These are phyloP conservation scores for Hypothenemus hampei DNA, from an alignment of 1,140 invertebrate genomes.

Conservation along the genomic window DNA sequence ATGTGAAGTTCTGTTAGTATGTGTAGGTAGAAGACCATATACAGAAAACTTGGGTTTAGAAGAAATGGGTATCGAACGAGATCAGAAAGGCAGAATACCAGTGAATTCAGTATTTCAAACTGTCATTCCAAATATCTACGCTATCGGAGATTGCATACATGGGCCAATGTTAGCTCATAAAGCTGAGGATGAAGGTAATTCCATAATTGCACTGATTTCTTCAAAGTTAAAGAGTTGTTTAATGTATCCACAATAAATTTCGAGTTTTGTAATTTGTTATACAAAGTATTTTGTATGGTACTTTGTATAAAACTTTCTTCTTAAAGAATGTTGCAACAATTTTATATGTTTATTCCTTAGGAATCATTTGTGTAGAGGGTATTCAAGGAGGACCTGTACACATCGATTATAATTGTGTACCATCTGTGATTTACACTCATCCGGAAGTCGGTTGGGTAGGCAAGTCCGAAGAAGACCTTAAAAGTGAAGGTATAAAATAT, in stretches of 20 bases:
- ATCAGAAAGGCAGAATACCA: conserved; percentile 89
- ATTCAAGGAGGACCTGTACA: conserved; percentile 88
- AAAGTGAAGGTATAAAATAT: conserved; percentile 66
- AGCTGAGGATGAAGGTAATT: conserved; percentile 91
- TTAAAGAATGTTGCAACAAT: background rate
- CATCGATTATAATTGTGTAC: conserved; percentile 99
- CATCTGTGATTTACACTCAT: conserved; percentile 97
- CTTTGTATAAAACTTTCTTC: background rate
- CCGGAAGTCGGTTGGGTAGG: conserved; percentile 99
- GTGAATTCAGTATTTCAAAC: conserved; percentile 97
- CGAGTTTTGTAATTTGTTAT: background rate
- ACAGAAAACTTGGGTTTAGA: conserved; percentile 89
- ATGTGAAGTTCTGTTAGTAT: conserved; percentile 92
- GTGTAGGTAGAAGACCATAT: conserved; percentile 92
- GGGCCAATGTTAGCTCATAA: conserved; percentile 99
- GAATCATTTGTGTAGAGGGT: conserved; percentile 95
- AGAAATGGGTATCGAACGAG: conserved; percentile 85
- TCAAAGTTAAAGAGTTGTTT: too few relatives aligned
- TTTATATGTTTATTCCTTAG: conserved; percentile 23
- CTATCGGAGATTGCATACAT: conserved; percentile 97
- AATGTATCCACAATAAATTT: too few relatives aligned
- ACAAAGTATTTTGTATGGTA: background rate
- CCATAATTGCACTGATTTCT: too few relatives aligned
- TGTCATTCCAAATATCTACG: conserved; percentile 83
- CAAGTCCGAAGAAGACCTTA: conserved; percentile 93